Base-by-base conservation (phyloP, 23 tunicate species). In the Clavelina lepadiformis region DNA sequence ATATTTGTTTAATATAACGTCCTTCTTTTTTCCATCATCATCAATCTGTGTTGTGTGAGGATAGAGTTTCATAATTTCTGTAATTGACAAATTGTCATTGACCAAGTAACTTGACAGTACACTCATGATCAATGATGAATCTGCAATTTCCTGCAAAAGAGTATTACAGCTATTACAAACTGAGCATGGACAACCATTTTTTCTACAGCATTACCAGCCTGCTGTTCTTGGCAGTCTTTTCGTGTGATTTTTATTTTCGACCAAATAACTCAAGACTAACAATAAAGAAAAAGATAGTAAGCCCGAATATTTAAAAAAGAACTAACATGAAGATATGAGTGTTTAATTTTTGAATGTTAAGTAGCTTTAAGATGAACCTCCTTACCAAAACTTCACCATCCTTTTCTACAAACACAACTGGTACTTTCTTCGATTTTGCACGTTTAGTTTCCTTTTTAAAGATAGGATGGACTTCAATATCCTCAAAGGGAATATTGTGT, bases 401-500 rank as follows among this genome's bases (percentile, higher is more conserved):
- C 34, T 69, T 64, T 45, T 89, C 89, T 32, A 81, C 38, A 0
- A 70, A 55, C 15, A 89, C 88, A 62, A 89, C 69, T 3, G 97
- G 97, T 29, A 89, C 97, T 56, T 89, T 89, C 36, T 89, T 89
- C 28, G 77, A 89, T 25, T 89, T 37, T 2, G 89, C 77, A 76
- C 81, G 81, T 32, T 75, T 69, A 3, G 81, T 89, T 81, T 89
- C 97, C 49, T 89, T 89, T 59, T 89, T 89, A 52, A 75, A 81
- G 29, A 89, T 89, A 1, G 97, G 97, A 75, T 89, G 97, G 46
- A 89, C 97, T 72, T 89, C 97, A 25, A 89, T 66, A 20, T 58
- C 81, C 65, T 89, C 88, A 65, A 89, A 89, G 26, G 97, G 97
- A 3, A 89, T 75, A 19, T 75, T 62, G 54, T 81, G 41, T 18